Evolutionary conservation across 2,797 vertebrate genomes (phyloP), one percentile per base, ranked within the genome.

Genomic region (Neosilurus hyrtlii): DNA sequence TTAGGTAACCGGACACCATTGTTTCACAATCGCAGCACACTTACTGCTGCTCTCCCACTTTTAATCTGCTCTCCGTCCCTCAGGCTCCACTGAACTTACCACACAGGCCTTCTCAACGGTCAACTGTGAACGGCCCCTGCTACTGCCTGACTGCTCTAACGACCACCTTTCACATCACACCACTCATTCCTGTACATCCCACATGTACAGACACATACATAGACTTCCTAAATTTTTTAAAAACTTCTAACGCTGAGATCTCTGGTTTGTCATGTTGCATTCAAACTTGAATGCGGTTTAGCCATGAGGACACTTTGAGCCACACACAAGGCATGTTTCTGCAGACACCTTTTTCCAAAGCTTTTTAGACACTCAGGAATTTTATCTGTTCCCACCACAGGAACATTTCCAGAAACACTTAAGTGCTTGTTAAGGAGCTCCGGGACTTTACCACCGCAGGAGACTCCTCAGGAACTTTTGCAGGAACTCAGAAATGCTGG

Each of bases 1-100:
- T 94, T 94, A 93, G 93, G 94, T 93, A 94, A 95, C 90, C 86
- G 80, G 93, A 95, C 88, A 91, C 94, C 90, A 92, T 92, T 93
- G 93, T 94, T 93, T 94, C 92, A 92, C 92, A 93, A 94, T 93
- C 90, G 84, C 90, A 90, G 92, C 91, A 92, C 93, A 93, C 93
- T 94, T 95, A 92, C 83, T 74, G 81, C 10, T 82, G 89, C 90
- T 91, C 88, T 83, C 73, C 84, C 85, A 74, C 90, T 89, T 90
- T 80, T 71, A 85, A 24, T 62, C 70, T 66, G 24, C 24, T 59
- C 80, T 56, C 37, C 61, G 54, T 78, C 78, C 81, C 56, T 76
- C 3, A 80, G 77, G 73, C 65, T 52, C 61, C 74, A 61, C 26
- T 80, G 75, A 72, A 80, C 43, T 71, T 61, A 43, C 56, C 61